Percentiles rank a stretch among this genome's conserved stretches.
Evolutionary conservation across 2,888 invertebrate genomes (phyloP).

Genomic region (Harpagoxenus sublaevis): DNA sequence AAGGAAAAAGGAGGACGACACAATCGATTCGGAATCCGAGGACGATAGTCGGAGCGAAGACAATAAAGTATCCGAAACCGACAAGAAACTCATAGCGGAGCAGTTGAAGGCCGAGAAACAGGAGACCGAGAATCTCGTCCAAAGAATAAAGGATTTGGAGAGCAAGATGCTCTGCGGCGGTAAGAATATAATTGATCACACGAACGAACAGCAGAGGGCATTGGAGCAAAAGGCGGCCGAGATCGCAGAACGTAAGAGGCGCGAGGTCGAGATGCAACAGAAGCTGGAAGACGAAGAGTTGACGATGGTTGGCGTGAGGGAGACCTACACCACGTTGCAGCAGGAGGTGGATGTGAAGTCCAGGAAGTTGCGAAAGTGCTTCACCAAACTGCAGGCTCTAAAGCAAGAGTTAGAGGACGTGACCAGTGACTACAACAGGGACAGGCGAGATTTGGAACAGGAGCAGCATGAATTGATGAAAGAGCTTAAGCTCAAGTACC

Average conservation of each 20-base stretch:
- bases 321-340: conserved; percentile 96
- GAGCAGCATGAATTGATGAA: conserved; percentile 96
- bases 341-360: conserved; percentile 99
- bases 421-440: conserved; percentile 95
- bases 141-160: conserved; percentile 94
- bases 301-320: conserved; percentile 95
- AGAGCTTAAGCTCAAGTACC: conserved; percentile 95
- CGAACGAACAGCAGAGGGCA: conserved; percentile 96
- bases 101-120: conserved; percentile 90
- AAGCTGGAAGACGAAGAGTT: conserved; percentile 97
- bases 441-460: conserved; percentile 96
- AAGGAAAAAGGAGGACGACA: conserved; percentile 87
- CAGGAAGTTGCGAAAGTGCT: conserved; percentile 96
- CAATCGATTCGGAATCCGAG: conserved; percentile 84
- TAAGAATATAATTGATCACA: conserved; percentile 97
- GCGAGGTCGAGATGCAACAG: conserved; percentile 97
- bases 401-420: conserved; percentile 94
- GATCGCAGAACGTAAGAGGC: conserved; percentile 94
- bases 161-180: conserved; percentile 98
- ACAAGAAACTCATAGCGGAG: conserved; percentile 87
- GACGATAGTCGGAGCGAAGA: conserved; percentile 86
- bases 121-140: conserved; percentile 92
- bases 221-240: conserved; percentile 94
- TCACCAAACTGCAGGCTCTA: conserved; percentile 92
- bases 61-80: conserved; percentile 84